Conservation (phyloP, 2,888 invertebrate species). For the Stenchaetothrips biformis region DNA sequence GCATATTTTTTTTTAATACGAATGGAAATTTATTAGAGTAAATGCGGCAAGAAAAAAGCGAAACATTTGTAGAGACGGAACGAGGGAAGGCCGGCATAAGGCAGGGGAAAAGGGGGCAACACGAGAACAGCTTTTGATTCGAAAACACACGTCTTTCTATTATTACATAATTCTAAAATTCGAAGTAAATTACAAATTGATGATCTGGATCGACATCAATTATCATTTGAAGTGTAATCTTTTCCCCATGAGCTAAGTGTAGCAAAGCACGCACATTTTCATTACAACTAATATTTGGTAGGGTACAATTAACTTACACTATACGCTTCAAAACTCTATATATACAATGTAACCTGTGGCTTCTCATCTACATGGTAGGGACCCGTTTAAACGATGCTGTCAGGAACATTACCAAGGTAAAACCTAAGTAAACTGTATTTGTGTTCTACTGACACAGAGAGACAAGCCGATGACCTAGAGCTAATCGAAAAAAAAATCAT, state of each 20-base stretch:
- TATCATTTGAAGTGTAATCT: conserved; percentile 1
- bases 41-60: neutral
- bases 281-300: neutral
- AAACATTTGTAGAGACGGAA: neutral
- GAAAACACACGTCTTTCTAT: neutral
- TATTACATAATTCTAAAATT: neutral
- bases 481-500: too few species aligned
- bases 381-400: neutral
- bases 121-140: neutral
- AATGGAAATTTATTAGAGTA: neutral
- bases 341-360: neutral
- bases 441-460: neutral
- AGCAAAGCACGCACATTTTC: conserved; percentile 10
- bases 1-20: neutral
- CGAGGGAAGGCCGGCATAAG: neutral
- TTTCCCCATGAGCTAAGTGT: conserved; percentile 11
- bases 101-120: neutral
- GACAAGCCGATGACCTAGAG: too few species aligned
- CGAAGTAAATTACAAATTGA: conserved; percentile 7
- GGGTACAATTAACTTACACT: neutral
- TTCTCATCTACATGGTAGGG: neutral
- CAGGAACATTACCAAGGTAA: neutral
- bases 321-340: neutral
- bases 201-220: neutral
- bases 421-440: neutral